phyloP scores from a whole-genome alignment of 2,888 invertebrate species.

The Eristalis tenax region DNA sequence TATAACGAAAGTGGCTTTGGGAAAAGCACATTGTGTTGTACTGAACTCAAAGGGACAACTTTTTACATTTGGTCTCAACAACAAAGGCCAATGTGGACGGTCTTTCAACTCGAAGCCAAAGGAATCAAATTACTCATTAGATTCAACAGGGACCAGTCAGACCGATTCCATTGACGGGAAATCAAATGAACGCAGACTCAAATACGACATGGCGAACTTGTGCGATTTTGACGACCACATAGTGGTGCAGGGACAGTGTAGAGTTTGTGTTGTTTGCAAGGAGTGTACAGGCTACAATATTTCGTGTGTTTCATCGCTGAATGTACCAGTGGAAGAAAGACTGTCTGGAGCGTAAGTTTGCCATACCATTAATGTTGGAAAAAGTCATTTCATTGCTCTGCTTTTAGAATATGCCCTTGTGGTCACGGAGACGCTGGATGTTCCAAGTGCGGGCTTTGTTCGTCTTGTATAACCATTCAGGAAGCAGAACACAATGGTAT shows the following conservation, averaged over 20 bases:
- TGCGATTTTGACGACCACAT: conserved; percentile 83
- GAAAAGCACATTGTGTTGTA: conserved; percentile 97
- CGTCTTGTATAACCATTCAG: conserved; percentile 87
- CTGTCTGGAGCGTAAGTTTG: conserved; percentile 92
- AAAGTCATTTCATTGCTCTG: not conserved
- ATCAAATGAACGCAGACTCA: conserved; percentile 67
- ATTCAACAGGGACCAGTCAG: conserved; percentile 58
- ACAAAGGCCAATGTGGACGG: conserved; percentile 98
- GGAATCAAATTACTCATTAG: conserved; percentile 82
- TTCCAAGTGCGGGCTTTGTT: conserved; percentile 94
- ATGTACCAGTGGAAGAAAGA: conserved; percentile 88
- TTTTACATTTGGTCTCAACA: conserved; percentile 98
- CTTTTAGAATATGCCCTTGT: conserved; percentile 92
- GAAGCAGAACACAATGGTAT: conserved; percentile 79
- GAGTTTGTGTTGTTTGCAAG: conserved; percentile 90
- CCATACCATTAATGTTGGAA: not conserved
- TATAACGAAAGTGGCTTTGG: conserved; percentile 90
- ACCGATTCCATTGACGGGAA: conserved; percentile 38
- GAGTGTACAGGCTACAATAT: conserved; percentile 97
- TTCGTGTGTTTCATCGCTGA: conserved; percentile 86
- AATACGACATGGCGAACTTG: conserved; percentile 79
- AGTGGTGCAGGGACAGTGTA: conserved; percentile 81
- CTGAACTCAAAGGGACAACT: conserved; percentile 94
- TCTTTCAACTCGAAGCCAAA: conserved; percentile 85
- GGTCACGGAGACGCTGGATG: conserved; percentile 98